Evolutionary conservation across 2,113 vertebrate genomes (phyloP), one percentile per base, ranked within the genome.

Genomic region (Rhipidura dahli): DNA sequence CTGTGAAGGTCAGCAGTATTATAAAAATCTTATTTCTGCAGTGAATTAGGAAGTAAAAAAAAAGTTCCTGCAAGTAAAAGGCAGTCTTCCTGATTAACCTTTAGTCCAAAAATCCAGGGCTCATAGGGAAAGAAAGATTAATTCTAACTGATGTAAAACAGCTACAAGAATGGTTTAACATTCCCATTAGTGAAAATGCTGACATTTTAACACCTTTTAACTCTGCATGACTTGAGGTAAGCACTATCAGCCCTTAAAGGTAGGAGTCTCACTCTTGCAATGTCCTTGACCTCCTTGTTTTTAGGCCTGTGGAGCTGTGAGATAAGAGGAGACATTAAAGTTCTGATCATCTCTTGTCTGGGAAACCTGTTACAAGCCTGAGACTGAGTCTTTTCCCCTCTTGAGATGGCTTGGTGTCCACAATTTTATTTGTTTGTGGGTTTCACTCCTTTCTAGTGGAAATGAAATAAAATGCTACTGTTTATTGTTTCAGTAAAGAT

Each of bases 21-120:
- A 89, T 51, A 87, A 89, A 94, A 94, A 96, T 79, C 78, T 84
- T 95, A 89, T 82, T 97, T 87, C 81, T 89, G 57, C 65, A 53
- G 35, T 78, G 77, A 95, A 91, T 84, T 75, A 87, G 37, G 35
- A 90, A 76, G 56, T 84, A 69, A 79, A 89, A 93, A 95, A 95
- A 95, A 95, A 88, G 7, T 90, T 87, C 78, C 53, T 82, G 79
- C 51, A 87, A 75, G 56, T 89, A 63, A 94, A 92, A 92, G 35
- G 30, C 82, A 85, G 40, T 35, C 40, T 93, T 66, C 64, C 51
- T 91, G 81, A 91, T 94, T 91, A 94, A 95, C 73, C 84, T 95
- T 71, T 49, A 82, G 61, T 89, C 31, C 60, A 82, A 64, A 64
- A 12, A 18, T 68, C 65, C 51, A 49, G 49, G 71, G 61, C 77